Evolutionary conservation across 2,888 invertebrate species (phyloP).

Genomic region (Magallana nippona): DNA sequence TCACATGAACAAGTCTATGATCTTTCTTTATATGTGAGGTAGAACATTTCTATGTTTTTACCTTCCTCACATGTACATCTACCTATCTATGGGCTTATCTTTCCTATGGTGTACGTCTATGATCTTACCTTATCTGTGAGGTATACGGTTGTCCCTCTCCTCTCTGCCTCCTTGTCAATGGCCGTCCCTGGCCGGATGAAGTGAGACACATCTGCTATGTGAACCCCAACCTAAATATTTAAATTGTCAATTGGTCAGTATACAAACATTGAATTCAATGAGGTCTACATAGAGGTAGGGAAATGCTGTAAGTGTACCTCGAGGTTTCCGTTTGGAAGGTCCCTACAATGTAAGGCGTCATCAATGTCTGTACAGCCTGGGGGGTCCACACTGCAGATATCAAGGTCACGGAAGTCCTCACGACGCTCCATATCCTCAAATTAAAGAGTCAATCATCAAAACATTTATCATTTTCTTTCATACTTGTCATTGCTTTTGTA

Average conservation of each 20-base stretch:
- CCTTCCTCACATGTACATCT: too few relatives aligned
- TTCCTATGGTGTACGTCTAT: too few relatives aligned
- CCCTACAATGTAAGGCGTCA: constrained; percentile 95
- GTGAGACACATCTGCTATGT: constrained; percentile 99
- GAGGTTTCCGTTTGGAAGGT: constrained; percentile 86
- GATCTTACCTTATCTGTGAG: constrained; percentile 88
- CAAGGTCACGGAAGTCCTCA: constrained; percentile 90
- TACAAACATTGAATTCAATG: too few relatives aligned
- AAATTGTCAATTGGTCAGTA: neutral
- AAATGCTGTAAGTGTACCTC: constrained; percentile 81
- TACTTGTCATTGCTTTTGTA: neutral
- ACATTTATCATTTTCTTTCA: neutral
- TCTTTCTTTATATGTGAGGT: too few relatives aligned
- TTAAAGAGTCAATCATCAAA: neutral
- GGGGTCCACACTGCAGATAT: constrained; percentile 97
- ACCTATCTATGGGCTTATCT: too few relatives aligned
- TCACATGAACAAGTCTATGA: too few relatives aligned
- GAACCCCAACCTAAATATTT: constrained; percentile 89
- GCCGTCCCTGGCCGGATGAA: constrained; percentile 96
- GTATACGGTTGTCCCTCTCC: constrained; percentile 97
- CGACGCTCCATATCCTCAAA: constrained; percentile 84
- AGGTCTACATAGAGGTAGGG: too few relatives aligned
- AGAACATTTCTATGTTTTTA: too few relatives aligned
- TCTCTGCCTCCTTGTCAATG: constrained; percentile 94
- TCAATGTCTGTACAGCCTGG: constrained; percentile 99